A percentile compares a stretch with the other conserved stretches of the same genome.
Evolutionary conservation across 2,888 invertebrate species (phyloP).

Genomic region (Clusia tigrina): DNA sequence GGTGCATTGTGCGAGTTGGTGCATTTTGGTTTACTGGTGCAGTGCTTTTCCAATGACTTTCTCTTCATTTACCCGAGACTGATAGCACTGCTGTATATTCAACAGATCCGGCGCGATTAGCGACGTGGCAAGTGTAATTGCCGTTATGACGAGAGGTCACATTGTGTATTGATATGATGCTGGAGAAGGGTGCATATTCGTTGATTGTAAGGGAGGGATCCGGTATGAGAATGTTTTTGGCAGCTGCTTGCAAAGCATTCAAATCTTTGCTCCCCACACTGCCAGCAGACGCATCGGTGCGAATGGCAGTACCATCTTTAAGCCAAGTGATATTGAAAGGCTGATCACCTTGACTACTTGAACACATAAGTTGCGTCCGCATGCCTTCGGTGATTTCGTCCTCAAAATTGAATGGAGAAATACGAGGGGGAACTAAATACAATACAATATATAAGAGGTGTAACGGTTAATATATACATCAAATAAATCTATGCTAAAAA

Average conservation of each 20-base stretch:
- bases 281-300: slow-evolving; percentile 43
- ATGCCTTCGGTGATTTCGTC: slow-evolving; percentile 80
- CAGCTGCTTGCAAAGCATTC: slow-evolving; percentile 21
- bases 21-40: slow-evolving; percentile 3
- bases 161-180: slow-evolving; percentile 65
- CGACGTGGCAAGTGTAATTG: slow-evolving; percentile 64
- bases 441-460: background rate
- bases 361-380: slow-evolving; percentile 75
- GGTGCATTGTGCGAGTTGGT: background rate
- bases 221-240: slow-evolving; percentile 39
- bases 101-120: slow-evolving; percentile 65
- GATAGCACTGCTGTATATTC: slow-evolving; percentile 67
- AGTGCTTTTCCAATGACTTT: slow-evolving; percentile 20
- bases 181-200: slow-evolving; percentile 68
- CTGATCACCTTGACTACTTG: slow-evolving; percentile 69
- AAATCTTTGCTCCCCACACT: slow-evolving; percentile 20
- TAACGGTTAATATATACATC: too few species aligned
- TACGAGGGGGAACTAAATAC: slow-evolving; percentile 76
- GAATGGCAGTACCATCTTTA: slow-evolving; percentile 64
- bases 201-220: slow-evolving; percentile 66
- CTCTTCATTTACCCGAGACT: slow-evolving; percentile 66
- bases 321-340: slow-evolving; percentile 69
- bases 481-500: too few species aligned
- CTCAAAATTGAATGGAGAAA: slow-evolving; percentile 83
- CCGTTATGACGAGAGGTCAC: slow-evolving; percentile 65